These are phyloP conservation scores for Litoditis marina DNA, from an alignment of 2,888 invertebrate species.

Conservation along the genomic window DNA sequence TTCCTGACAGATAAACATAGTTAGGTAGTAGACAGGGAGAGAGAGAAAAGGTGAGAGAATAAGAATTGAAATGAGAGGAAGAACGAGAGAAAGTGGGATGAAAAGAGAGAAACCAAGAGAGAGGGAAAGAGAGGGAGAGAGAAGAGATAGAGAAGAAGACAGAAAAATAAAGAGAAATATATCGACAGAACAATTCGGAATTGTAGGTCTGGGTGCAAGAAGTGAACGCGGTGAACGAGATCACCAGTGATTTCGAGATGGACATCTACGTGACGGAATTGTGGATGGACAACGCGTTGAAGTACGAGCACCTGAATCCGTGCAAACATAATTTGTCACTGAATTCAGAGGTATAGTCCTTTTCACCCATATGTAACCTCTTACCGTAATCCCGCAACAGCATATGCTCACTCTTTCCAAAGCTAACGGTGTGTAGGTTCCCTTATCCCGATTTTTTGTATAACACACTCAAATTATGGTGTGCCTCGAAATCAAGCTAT, in stretches of 20 bases:
- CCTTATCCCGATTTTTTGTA: neutral
- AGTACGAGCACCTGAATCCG: slow-evolving; percentile 54
- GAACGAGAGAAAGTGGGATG: too few species aligned
- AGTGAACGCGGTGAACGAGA: slow-evolving; percentile 56
- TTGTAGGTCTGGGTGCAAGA: slow-evolving; percentile 57
- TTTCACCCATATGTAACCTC: slow-evolving; percentile 1
- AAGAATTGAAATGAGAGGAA: neutral
- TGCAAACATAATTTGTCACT: slow-evolving; percentile 58
- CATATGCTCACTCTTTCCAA: neutral
- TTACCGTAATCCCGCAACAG: too few species aligned
- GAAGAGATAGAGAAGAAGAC: too few species aligned
- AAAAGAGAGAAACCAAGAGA: too few species aligned
- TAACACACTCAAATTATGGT: too few species aligned
- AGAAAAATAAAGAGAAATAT: too few species aligned
- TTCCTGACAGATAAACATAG: too few species aligned
- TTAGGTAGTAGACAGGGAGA: too few species aligned
- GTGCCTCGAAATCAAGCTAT: too few species aligned
- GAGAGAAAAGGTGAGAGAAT: too few species aligned
- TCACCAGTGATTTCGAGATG: slow-evolving; percentile 58
- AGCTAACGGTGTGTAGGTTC: neutral
- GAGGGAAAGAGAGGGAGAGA: too few species aligned
- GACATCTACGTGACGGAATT: slow-evolving; percentile 58
- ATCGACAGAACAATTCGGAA: neutral
- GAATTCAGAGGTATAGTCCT: slow-evolving; percentile 42
- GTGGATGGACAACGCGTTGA: slow-evolving; percentile 50